Percentiles rank a stretch among this genome's conserved stretches.
These are phyloP conservation scores for Blastobasis adustella DNA, from an alignment of 2,888 invertebrate species.

Conservation along the genomic window DNA sequence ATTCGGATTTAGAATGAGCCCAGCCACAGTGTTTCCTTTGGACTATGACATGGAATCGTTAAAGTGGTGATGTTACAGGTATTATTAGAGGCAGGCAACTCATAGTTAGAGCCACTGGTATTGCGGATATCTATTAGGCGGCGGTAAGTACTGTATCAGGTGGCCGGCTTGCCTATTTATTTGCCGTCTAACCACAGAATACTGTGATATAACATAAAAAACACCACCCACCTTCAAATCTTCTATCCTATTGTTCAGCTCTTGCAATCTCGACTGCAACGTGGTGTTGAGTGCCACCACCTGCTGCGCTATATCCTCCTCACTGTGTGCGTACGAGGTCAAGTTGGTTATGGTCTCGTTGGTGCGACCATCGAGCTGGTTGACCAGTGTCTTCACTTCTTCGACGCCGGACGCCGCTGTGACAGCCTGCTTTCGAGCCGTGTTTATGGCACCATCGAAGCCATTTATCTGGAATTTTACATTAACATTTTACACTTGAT, in stretches of 20 bases:
- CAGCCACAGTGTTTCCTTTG: too few relatives aligned
- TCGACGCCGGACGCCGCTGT: constrained; percentile 55
- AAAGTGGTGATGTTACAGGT: too few relatives aligned
- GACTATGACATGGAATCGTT: too few relatives aligned
- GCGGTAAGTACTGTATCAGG: too few relatives aligned
- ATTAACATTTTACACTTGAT: too few relatives aligned
- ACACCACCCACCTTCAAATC: constrained; percentile 44
- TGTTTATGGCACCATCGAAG: constrained; percentile 52
- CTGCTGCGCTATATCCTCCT: constrained; percentile 40
- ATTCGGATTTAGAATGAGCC: too few relatives aligned
- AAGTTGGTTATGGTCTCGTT: constrained; percentile 59
- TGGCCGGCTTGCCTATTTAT: too few relatives aligned
- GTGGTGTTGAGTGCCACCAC: constrained; percentile 44
- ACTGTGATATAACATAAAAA: background rate
- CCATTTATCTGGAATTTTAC: constrained; percentile 58
- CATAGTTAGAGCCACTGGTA: too few relatives aligned
- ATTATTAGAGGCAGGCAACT: too few relatives aligned
- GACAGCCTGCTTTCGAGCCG: constrained; percentile 55
- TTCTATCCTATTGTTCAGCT: constrained; percentile 45
- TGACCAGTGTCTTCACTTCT: constrained; percentile 45
- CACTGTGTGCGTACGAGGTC: constrained; percentile 33
- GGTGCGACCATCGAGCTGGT: constrained; percentile 44
- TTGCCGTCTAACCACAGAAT: too few relatives aligned
- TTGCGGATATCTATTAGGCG: too few relatives aligned
- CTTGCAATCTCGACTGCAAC: constrained; percentile 40